Percentiles rank a stretch among this genome's conserved stretches.
Evolutionary conservation across 2,113 vertebrate species (phyloP).

Genomic region (Erinaceus europaeus): DNA sequence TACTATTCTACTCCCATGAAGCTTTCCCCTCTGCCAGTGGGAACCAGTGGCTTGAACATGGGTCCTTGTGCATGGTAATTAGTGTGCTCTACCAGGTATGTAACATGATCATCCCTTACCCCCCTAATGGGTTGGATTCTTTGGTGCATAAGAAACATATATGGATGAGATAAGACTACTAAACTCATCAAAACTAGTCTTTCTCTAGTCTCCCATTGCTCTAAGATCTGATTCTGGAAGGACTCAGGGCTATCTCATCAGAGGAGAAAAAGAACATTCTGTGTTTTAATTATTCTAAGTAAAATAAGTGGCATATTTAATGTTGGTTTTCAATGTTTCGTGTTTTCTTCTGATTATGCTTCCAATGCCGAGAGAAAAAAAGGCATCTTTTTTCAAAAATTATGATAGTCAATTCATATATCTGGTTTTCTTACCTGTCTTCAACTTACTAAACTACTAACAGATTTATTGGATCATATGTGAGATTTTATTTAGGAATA

Average conservation of each 20-base stretch:
- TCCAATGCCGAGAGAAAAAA: neutral
- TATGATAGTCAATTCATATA: neutral
- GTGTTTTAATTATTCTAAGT: conserved; percentile 60
- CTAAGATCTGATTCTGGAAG: conserved; percentile 36
- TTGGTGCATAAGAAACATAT: conserved; percentile 27
- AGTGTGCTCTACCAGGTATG: too few relatives aligned
- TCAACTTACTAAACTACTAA: conserved; percentile 43
- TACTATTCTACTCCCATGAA: too few relatives aligned
- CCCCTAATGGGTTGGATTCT: too few relatives aligned
- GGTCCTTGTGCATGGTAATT: too few relatives aligned
- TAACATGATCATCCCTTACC: too few relatives aligned
- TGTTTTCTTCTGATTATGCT: conserved; percentile 29
- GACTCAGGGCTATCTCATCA: neutral
- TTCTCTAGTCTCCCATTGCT: conserved; percentile 38
- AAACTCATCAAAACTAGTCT: conserved; percentile 2
- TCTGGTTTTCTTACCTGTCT: neutral
- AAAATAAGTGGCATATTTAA: conserved; percentile 55
- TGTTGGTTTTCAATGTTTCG: neutral
- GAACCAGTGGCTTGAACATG: too few relatives aligned
- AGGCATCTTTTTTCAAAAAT: neutral
- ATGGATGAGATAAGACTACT: conserved; percentile 33
- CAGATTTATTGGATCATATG: neutral
- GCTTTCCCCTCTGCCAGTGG: too few relatives aligned
- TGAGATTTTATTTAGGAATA: neutral
- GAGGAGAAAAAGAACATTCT: conserved; percentile 8